Percentiles rank a stretch among this genome's conserved stretches.
These are phyloP conservation scores for Protosalanx chinensis DNA, from an alignment of 2,797 vertebrate genomes.

Conservation along the genomic window DNA sequence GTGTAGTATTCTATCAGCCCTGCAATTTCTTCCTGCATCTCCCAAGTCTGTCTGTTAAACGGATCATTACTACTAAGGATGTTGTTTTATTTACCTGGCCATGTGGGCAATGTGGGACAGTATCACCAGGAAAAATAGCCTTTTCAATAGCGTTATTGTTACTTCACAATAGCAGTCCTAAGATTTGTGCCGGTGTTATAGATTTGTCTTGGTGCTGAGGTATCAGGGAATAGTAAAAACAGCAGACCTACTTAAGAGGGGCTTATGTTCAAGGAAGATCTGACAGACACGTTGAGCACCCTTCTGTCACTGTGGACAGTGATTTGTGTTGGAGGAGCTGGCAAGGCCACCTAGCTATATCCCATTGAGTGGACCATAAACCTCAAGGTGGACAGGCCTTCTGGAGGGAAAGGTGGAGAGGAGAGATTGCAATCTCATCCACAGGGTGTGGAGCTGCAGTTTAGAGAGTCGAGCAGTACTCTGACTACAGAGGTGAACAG, in stretches of 20 bases:
- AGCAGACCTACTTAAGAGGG: neutral
- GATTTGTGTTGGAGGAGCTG: conserved; percentile 49
- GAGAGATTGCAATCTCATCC: conserved; percentile 31
- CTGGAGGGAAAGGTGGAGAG: conserved; percentile 31
- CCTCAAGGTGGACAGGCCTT: conserved; percentile 36
- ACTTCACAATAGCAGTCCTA: neutral
- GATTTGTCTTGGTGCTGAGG: neutral
- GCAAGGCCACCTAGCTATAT: conserved; percentile 46
- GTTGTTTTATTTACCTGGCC: too few species aligned
- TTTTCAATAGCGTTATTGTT: neutral
- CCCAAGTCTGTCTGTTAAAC: too few species aligned
- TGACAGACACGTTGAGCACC: conserved; percentile 12
- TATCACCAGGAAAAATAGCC: neutral
- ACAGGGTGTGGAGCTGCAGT: neutral
- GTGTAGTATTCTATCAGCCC: too few species aligned
- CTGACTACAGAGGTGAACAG: too few species aligned
- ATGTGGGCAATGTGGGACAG: too few species aligned
- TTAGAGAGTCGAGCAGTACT: neutral
- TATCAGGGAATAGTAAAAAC: neutral
- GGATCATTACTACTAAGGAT: too few species aligned
- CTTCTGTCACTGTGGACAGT: conserved; percentile 32
- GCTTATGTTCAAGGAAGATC: conserved; percentile 10
- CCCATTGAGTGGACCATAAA: conserved; percentile 51
- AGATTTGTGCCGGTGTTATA: neutral
- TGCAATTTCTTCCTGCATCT: too few species aligned